Evolutionary conservation across 1,140 invertebrate species (phyloP).

Genomic region (Harpegnathos saltator): DNA sequence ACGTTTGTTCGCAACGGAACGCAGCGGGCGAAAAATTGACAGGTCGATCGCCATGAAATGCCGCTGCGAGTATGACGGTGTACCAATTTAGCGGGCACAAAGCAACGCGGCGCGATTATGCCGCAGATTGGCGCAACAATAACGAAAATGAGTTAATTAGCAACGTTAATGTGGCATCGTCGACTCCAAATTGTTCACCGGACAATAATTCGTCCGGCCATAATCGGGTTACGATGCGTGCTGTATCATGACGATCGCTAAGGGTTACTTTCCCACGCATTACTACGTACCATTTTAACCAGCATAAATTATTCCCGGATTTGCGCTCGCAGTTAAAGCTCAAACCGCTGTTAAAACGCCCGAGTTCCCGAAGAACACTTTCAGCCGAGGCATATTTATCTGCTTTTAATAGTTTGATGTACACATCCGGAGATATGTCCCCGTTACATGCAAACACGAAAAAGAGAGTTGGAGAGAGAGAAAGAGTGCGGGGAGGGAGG

Average conservation of each 20-base stretch:
- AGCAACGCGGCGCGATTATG: slow-evolving; percentile 46
- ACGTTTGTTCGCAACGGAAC: neutral
- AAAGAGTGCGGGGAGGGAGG: too few species aligned
- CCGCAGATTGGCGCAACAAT: slow-evolving; percentile 57
- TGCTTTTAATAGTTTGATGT: too few species aligned
- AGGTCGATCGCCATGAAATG: slow-evolving; percentile 1
- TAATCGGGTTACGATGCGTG: slow-evolving; percentile 51
- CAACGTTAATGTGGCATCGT: slow-evolving; percentile 60
- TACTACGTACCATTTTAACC: slow-evolving; percentile 1
- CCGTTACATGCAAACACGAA: too few species aligned
- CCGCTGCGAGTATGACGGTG: slow-evolving; percentile 4
- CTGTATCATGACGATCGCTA: slow-evolving; percentile 34
- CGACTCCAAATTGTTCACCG: slow-evolving; percentile 56
- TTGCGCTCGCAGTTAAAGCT: neutral
- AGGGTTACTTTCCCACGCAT: neutral
- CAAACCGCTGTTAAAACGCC: too few species aligned
- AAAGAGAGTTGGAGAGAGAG: too few species aligned
- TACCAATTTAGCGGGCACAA: slow-evolving; percentile 48
- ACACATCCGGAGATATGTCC: too few species aligned
- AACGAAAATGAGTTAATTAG: slow-evolving; percentile 63
- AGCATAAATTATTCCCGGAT: slow-evolving; percentile 19
- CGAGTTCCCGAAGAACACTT: too few species aligned
- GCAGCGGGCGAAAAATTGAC: slow-evolving; percentile 20
- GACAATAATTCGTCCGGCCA: slow-evolving; percentile 50
- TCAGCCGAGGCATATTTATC: too few species aligned